Conservation (phyloP, 2,113 vertebrate species). For the Turdus rufiventris region DNA sequence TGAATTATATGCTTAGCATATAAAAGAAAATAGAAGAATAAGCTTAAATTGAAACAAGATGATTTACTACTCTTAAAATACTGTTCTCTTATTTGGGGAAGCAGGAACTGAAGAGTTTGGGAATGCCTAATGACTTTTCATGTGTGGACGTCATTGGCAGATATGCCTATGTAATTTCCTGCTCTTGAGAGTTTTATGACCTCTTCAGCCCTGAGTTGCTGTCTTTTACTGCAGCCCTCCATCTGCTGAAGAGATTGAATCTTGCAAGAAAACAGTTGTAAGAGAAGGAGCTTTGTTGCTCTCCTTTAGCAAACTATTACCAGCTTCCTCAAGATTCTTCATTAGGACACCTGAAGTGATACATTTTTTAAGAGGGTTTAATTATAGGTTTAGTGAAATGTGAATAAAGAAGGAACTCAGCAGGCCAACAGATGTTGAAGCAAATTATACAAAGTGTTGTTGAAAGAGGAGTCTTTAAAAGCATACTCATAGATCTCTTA, state of each 20-base stretch:
- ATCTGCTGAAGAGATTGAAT: slow-evolving; percentile 24
- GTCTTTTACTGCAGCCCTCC: slow-evolving; percentile 21
- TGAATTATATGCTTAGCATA: not conserved
- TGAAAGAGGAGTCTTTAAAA: not conserved
- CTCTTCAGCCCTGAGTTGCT: not conserved
- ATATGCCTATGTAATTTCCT: slow-evolving; percentile 44
- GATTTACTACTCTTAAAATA: not conserved
- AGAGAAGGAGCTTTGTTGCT: not conserved
- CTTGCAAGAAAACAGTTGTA: not conserved
- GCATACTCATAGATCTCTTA: not conserved
- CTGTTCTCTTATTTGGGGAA: not conserved
- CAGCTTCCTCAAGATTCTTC: not conserved
- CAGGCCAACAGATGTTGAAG: not conserved
- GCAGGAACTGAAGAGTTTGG: not conserved
- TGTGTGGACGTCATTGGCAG: not conserved
- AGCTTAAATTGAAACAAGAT: slow-evolving; percentile 20
- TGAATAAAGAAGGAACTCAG: not conserved
- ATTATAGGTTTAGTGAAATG: not conserved
- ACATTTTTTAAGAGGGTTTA: not conserved
- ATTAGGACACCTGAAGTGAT: slow-evolving; percentile 7
- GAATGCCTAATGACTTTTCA: slow-evolving; percentile 27
- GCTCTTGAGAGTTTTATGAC: slow-evolving; percentile 49
- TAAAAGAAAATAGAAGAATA: slow-evolving; percentile 3
- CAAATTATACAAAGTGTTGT: not conserved
- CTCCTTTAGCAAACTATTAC: not conserved